These are phyloP conservation scores for Luperina nickerlii DNA, from an alignment of 2,888 invertebrate genomes.

Conservation along the genomic window DNA sequence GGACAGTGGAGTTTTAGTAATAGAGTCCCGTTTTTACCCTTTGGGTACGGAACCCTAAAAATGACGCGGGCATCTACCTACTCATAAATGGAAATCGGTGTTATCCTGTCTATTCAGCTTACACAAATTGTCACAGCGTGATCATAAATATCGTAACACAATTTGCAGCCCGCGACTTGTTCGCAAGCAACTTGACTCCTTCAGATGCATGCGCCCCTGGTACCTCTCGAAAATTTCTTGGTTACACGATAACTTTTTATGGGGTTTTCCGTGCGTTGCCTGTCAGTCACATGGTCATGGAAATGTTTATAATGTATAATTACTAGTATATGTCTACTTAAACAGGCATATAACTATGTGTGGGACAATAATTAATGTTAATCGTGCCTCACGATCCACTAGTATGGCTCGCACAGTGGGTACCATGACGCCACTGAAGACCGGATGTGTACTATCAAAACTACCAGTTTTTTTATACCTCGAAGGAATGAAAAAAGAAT, in stretches of 20 bases:
- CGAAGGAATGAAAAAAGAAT: conserved; percentile 5
- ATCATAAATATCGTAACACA: not conserved
- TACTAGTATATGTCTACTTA: not conserved
- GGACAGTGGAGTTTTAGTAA: no score
- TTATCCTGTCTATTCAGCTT: conserved; percentile 18
- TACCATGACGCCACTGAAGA: conserved; percentile 49
- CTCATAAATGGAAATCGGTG: conserved; percentile 21
- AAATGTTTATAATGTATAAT: conserved; percentile 5
- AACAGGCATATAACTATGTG: not conserved
- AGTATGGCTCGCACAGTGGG: conserved; percentile 30
- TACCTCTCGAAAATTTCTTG: not conserved
- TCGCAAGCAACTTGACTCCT: not conserved
- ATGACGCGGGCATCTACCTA: not conserved
- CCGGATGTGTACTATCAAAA: conserved; percentile 46
- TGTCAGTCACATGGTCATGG: not conserved
- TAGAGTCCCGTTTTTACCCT: no score
- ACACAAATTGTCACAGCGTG: not conserved
- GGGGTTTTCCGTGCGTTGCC: not conserved
- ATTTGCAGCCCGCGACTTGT: not conserved
- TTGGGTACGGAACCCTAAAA: no score
- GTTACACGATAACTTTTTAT: not conserved
- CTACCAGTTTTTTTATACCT: conserved; percentile 39
- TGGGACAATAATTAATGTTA: conserved; percentile 54
- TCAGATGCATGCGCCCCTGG: not conserved
- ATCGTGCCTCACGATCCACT: conserved; percentile 63